Evolutionary conservation across 2,113 vertebrate species (phyloP).

Genomic region (Scytalopus superciliaris): DNA sequence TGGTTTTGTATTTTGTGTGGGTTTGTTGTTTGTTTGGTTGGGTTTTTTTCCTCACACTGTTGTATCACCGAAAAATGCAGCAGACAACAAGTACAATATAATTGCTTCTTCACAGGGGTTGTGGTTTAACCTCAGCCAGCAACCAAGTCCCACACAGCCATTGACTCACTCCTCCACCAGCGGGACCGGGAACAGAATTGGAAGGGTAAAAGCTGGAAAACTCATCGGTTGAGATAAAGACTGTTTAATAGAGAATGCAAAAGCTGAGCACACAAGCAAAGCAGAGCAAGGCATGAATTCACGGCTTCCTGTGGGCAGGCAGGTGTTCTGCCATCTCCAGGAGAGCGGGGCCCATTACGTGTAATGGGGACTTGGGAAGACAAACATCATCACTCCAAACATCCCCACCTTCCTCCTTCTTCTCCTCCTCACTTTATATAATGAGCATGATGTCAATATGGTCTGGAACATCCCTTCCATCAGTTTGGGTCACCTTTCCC

Average conservation of each 20-base stretch:
- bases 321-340: background rate
- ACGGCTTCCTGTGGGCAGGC: background rate
- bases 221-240: background rate
- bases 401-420: background rate
- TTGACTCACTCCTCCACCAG: background rate
- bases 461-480: background rate
- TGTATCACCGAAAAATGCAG: background rate
- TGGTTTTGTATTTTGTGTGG: background rate
- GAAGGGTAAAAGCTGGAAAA: background rate
- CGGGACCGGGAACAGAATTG: background rate
- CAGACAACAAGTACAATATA: background rate
- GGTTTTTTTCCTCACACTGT: background rate
- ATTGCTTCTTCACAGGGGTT: background rate
- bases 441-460: background rate
- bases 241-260: background rate
- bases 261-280: background rate
- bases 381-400: background rate
- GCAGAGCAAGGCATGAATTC: background rate
- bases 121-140: background rate
- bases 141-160: background rate
- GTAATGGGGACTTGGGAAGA: background rate
- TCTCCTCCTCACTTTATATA: background rate
- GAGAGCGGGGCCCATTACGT: background rate
- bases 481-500: background rate
- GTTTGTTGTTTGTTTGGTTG: background rate